phyloP scores from a whole-genome alignment of 2,113 vertebrate genomes.

The Mugil cephalus region DNA sequence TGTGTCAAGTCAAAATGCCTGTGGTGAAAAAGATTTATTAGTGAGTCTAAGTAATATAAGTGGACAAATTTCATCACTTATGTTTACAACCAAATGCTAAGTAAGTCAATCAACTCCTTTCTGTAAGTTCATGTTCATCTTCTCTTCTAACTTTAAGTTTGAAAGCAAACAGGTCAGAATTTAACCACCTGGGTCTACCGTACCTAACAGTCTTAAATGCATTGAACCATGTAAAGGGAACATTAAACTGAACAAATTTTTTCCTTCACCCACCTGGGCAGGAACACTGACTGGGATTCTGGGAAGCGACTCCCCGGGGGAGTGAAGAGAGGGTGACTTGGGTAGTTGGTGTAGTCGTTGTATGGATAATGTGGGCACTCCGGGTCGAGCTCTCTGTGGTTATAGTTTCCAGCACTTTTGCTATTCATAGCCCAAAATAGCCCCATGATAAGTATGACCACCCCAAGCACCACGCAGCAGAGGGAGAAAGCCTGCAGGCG shows the following conservation, averaged over 20 bases:
- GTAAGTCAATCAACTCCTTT: not conserved
- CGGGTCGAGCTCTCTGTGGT: slow-evolving; percentile 70
- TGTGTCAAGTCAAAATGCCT: too few species aligned
- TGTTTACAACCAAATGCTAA: not conserved
- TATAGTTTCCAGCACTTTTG: slow-evolving; percentile 76
- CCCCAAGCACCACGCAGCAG: slow-evolving; percentile 86
- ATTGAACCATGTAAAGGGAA: not conserved
- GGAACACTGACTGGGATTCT: slow-evolving; percentile 83
- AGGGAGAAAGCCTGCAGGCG: slow-evolving; percentile 85
- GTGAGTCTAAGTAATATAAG: too few species aligned
- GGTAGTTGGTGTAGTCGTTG: slow-evolving; percentile 80
- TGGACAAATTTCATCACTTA: too few species aligned
- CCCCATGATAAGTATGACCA: slow-evolving; percentile 85
- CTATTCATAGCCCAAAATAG: slow-evolving; percentile 86
- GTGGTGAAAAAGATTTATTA: too few species aligned
- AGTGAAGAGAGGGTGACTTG: slow-evolving; percentile 80
- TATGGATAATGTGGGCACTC: slow-evolving; percentile 78
- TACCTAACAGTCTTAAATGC: too few species aligned
- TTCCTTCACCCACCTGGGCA: slow-evolving; percentile 79
- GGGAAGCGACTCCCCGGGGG: slow-evolving; percentile 79
- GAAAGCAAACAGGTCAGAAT: not conserved
- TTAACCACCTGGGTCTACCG: too few species aligned
- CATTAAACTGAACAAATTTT: not conserved
- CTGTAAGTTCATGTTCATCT: not conserved
- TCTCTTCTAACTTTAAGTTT: not conserved